Base-by-base conservation (phyloP, 2,888 invertebrate genomes). In the Drosophila siamana region DNA sequence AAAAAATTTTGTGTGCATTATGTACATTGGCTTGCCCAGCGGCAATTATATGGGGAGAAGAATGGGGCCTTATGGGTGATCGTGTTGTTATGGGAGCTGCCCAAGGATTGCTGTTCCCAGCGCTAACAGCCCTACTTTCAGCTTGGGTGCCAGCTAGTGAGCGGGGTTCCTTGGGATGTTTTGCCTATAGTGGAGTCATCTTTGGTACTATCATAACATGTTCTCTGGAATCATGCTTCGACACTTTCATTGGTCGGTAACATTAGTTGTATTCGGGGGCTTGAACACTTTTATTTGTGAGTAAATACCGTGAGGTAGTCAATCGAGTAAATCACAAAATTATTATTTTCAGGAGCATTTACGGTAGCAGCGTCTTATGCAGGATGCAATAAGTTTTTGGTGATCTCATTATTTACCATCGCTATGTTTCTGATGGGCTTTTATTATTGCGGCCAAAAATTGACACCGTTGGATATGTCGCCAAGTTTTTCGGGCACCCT, bases 101-200 rank as follows among this genome's bases (percentile, higher is more conserved):
- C 52, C 96, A 97, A 93, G 96, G 96, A n/a, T 95, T 95, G 0
- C 95, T 96, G 0, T 96, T 95, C 89, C 97, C 96, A 4, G 96
- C 97, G 0, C 92, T 98, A 74, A 96, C 95, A 78, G 94, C 95
- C 0, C 93, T 97, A 91, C 90, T 97, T 11, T 95, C 96, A 0
- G 93, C 95, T 73, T 97, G 97, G 97, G 95, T 96, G 0, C 96
- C 96, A 0, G 92, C 95, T 0, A 94, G 94, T 0, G 96, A 97
- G 87, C 93, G 96, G 51, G 95, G 95, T 0, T 94, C 94, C 47
- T 94, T 97, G 90, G 96, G 96, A 0, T 94, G 96, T 0, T 88
- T 97, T 11, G 95, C 96, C 0, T 96, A 96, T 78, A 95, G 96
- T 2, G 96, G 96, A 0, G 94, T 95, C 0, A 95, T 95, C 86